phyloP scores from a whole-genome alignment of 64 coral and sea anemone species.

The Hydrozoanthus tunicans region DNA sequence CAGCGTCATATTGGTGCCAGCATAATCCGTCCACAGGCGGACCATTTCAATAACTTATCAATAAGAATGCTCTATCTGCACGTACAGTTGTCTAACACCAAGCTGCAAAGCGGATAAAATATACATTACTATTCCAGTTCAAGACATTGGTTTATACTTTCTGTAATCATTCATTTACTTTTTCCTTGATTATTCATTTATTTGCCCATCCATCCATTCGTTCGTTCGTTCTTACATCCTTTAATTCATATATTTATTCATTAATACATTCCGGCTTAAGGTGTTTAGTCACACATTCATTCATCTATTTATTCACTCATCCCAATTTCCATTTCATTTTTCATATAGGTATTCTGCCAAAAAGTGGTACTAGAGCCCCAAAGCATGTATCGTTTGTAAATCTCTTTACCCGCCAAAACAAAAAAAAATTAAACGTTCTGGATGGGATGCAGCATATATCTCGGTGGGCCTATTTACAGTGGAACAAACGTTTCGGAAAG shows the following conservation, averaged over 20 bases:
- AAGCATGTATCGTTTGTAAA: no score
- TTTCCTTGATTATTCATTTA: not conserved
- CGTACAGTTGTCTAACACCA: conserved; percentile 96
- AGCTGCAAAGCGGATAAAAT: conserved; percentile 57
- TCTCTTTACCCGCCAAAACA: no score
- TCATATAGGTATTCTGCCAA: no score
- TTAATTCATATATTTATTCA: not conserved
- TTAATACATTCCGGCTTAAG: not conserved
- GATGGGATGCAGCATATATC: no score
- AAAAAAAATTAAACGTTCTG: no score
- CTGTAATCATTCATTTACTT: not conserved
- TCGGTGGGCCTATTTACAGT: no score
- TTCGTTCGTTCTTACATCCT: not conserved
- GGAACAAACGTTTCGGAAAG: no score
- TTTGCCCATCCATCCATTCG: not conserved
- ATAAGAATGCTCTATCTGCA: conserved; percentile 93
- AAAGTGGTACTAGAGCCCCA: no score
- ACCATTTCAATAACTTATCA: conserved; percentile 6
- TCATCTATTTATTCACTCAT: not conserved
- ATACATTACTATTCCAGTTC: not conserved
- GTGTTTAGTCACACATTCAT: not conserved
- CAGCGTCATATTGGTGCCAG: no score
- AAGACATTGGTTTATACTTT: not conserved
- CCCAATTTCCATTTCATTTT: no score
- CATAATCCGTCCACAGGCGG: no score